Percentiles rank a stretch among this genome's conserved stretches.
Evolutionary conservation across 2,113 vertebrate species (phyloP).

Genomic region (Arizona elegans): DNA sequence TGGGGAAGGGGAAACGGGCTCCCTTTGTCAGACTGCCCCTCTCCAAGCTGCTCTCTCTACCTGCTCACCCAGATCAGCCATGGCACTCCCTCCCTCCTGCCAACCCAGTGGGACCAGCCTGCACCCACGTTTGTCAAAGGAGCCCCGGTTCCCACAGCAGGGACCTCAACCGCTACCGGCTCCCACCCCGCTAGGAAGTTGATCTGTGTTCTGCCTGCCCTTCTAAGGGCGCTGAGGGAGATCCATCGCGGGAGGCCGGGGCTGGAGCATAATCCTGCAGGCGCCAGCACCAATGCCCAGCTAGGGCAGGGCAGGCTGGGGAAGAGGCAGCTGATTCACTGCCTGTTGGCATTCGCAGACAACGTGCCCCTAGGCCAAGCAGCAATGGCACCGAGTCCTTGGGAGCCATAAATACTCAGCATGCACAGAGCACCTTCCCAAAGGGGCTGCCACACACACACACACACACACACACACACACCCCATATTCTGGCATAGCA

Average conservation of each 20-base stretch:
- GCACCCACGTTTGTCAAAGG: neutral
- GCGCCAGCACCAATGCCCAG: neutral
- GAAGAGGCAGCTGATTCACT: neutral
- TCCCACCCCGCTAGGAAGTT: neutral
- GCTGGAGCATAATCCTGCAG: neutral
- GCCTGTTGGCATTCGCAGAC: neutral
- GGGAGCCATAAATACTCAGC: neutral
- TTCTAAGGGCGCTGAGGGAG: neutral
- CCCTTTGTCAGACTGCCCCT: neutral
- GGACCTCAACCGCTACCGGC: neutral
- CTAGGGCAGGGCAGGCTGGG: neutral
- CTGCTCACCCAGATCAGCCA: neutral
- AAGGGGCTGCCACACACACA: too few species aligned
- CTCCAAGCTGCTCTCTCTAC: neutral
- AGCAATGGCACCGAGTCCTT: neutral
- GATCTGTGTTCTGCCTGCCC: neutral
- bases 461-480: too few species aligned
- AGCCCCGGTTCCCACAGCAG: neutral
- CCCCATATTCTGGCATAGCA: neutral
- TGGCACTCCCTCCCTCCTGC: neutral
- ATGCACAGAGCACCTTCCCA: neutral
- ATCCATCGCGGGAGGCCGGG: neutral
- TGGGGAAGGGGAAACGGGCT: neutral
- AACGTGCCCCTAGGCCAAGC: neutral
- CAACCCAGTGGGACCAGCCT: neutral